Evolutionary conservation across 2,797 vertebrate genomes (phyloP), one percentile per base, ranked within the genome.

Genomic region (Arremon aurantiirostris): DNA sequence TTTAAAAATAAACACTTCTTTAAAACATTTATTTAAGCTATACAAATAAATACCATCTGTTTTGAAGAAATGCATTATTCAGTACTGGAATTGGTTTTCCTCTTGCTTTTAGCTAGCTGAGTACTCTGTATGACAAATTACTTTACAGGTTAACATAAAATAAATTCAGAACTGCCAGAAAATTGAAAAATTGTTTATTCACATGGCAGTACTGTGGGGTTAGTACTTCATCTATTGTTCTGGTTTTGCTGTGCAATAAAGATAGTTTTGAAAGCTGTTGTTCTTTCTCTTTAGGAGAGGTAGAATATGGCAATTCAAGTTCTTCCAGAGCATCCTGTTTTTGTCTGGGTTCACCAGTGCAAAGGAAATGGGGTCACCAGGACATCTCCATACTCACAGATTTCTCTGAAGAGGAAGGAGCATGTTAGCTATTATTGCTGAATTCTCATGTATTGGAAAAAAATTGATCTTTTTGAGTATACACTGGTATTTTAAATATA

Each of bases 131-230:
- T 87, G 53, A 61, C 28, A 83, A 77, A 91, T 91, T 59, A 66
- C 41, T 78, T 64, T 49, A 39, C n/a, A 82, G 34, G 75, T 91
- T 68, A 92, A 70, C 32, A 49, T 50, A 81, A 91, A 92, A 41
- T 44, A 84, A 90, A 82, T 70, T 80, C n/a, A 69, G 69, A 93
- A 88, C 57, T 76, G 20, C 18, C 61, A 86, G 65, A 85, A 91
- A 94, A 83, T 11, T 61, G 87, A 89, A 87, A 86, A 89, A 86
- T 32, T 34, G n/a, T 8, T 90, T 81, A 88, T 83, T 81, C 27
- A 39, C 30, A 14, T 37, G 60, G 41, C 14, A 70, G 27, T 83
- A 50, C 30, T 53, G 8, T 5, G 7, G 22, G 9, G 24, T 69
- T 89, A 79, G 37, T 80, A 47, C 44, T 82, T 96, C 28, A 64